Evolutionary conservation across 2,888 invertebrate genomes (phyloP), one percentile per base, ranked within the genome.

Genomic region (Ceraclea dissimilis): DNA sequence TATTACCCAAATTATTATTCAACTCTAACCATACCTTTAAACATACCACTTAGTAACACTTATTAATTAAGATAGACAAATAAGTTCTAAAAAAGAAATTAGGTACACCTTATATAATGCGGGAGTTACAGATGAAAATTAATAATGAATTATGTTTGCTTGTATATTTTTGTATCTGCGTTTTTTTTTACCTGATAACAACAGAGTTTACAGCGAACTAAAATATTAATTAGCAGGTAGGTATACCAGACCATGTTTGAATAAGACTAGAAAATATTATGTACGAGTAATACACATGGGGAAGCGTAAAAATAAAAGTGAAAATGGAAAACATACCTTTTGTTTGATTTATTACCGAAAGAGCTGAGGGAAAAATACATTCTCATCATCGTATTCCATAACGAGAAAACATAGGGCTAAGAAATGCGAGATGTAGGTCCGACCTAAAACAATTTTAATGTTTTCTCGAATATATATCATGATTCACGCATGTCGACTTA

Each of bases 341-440:
- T 55, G 55, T 55, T 55, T 55, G 55, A 55, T 55, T 55, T 55
- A 55, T 55, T 43, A 50, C 54, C 26, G 19, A 39, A 49, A 54
- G 34, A 48, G 49, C 46, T 50, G 50, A n/a, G 55, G 54, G 33
- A 19, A 46, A 44, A 51, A 55, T 54, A 26, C 50, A 26, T 55
- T 50, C 50, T 50, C 55, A 55, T 55, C 50, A 50, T 33, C 55
- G 17, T 50, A 43, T 26, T 20, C 49, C 22, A 22, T 39, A 22
- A 6, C 48, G 49, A 16, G 54, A 39, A 54, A 31, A 21, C 49
- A 21, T 21, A 18, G 22, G 49, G 33, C 31, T 6, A 49, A 26
- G 49, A 26, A 21, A n/a, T 8, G 21, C 10, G 26, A 49, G 49
- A 49, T 49, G 21, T 49, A 22, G 22, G 49, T n/a, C 16, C 16